Evolutionary conservation across 2,113 vertebrate species (phyloP).

Genomic region (Chelonoidis abingdonii): DNA sequence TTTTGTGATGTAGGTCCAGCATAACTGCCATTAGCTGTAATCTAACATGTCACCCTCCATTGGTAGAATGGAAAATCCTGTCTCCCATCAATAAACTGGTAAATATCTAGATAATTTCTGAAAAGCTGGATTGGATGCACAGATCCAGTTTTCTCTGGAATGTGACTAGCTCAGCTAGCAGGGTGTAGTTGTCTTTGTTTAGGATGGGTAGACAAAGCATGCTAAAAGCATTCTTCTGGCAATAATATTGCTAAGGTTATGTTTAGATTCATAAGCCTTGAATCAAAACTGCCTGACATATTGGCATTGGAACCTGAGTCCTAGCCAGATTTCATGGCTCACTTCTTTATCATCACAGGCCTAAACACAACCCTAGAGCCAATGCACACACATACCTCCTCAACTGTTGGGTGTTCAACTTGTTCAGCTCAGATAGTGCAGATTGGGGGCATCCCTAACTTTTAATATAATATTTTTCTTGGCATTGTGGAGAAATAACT

Average conservation of each 20-base stretch:
- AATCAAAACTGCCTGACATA: background rate
- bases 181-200: background rate
- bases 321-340: background rate
- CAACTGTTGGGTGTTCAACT: background rate
- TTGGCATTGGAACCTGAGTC: background rate
- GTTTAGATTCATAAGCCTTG: background rate
- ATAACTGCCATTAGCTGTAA: background rate
- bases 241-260: background rate
- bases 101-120: background rate
- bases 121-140: background rate
- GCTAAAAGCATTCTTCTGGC: background rate
- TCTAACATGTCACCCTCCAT: background rate
- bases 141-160: background rate
- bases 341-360: background rate
- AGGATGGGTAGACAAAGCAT: background rate
- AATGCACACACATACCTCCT: background rate
- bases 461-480: slow-evolving; percentile 53
- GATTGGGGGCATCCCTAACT: slow-evolving; percentile 8
- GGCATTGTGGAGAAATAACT: slow-evolving; percentile 54
- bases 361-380: background rate
- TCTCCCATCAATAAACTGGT: background rate
- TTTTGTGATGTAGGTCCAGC: background rate
- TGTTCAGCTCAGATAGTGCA: background rate
- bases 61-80: background rate
- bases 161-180: background rate